Evolutionary conservation across 2,113 vertebrate species (phyloP).

Genomic region (Hystrix cristata): DNA sequence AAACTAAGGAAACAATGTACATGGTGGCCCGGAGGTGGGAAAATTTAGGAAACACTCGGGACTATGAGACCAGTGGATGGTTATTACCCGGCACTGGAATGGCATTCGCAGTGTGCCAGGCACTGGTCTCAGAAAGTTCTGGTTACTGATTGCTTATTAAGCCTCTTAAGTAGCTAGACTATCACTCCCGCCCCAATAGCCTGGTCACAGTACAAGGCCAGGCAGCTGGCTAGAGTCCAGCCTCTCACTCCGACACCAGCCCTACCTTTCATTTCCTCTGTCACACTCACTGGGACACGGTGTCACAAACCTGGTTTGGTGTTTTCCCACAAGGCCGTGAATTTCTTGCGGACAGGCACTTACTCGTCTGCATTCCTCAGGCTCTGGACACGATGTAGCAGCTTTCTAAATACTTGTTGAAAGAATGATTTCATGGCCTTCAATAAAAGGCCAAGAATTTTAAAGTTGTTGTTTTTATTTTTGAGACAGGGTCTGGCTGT

Average conservation of each 20-base stretch:
- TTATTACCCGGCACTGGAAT: too few species aligned
- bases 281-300: accelerated
- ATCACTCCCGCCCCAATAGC: not conserved
- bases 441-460: not conserved
- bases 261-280: not conserved
- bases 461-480: not conserved
- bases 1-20: accelerated
- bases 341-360: not conserved
- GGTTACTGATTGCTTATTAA: not conserved
- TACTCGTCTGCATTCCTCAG: not conserved
- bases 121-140: not conserved
- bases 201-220: not conserved
- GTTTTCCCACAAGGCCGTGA: not conserved
- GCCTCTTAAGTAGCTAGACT: not conserved
- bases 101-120: not conserved
- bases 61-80: accelerated
- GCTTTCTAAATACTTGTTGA: not conserved
- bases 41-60: not conserved
- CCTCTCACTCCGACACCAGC: not conserved
- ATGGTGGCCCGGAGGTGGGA: not conserved
- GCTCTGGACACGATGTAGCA: not conserved
- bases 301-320: not conserved
- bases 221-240: not conserved
- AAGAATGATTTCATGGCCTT: not conserved
- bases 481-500: not conserved